A percentile compares a stretch with the other conserved stretches of the same genome.
Evolutionary conservation across 2,888 invertebrate genomes (phyloP).

Genomic region (Sarcophaga caerulescens): DNA sequence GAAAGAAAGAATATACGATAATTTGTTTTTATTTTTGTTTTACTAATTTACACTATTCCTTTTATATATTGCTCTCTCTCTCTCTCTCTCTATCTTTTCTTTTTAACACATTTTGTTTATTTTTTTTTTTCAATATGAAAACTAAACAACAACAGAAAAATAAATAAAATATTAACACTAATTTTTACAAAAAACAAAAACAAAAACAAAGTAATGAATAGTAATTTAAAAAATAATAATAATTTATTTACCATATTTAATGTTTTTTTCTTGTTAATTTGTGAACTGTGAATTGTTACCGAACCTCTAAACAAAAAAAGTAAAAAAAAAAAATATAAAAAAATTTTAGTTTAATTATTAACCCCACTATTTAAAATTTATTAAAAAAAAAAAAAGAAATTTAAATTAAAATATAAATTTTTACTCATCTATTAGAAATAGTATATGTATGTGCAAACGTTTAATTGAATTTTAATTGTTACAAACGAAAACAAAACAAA

Average conservation of each 20-base stretch:
- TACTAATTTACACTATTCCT: not conserved
- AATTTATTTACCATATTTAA: conserved; percentile 14
- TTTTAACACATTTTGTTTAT: not conserved
- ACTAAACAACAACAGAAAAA: not conserved
- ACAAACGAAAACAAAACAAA: not conserved
- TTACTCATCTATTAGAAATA: not conserved
- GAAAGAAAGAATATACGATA: not conserved
- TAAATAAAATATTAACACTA: not conserved
- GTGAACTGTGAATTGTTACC: conserved; percentile 59
- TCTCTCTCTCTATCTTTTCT: not conserved
- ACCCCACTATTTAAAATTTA: conserved; percentile 24
- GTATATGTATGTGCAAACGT: conserved; percentile 37
- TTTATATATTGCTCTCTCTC: not conserved
- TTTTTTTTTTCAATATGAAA: no score
- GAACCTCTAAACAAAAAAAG: conserved; percentile 19
- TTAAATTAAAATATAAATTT: not conserved
- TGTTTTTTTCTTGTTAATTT: conserved; percentile 30
- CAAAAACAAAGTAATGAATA: not conserved
- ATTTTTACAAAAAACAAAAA: not conserved
- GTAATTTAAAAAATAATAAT: not conserved
- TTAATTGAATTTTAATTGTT: conserved; percentile 27
- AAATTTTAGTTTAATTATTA: conserved; percentile 29
- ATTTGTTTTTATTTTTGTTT: not conserved
- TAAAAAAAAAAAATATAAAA: not conserved
- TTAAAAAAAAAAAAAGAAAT: conserved; percentile 25